phyloP scores from a whole-genome alignment of 2,888 invertebrate genomes.

The Phrixothrix hirtus region DNA sequence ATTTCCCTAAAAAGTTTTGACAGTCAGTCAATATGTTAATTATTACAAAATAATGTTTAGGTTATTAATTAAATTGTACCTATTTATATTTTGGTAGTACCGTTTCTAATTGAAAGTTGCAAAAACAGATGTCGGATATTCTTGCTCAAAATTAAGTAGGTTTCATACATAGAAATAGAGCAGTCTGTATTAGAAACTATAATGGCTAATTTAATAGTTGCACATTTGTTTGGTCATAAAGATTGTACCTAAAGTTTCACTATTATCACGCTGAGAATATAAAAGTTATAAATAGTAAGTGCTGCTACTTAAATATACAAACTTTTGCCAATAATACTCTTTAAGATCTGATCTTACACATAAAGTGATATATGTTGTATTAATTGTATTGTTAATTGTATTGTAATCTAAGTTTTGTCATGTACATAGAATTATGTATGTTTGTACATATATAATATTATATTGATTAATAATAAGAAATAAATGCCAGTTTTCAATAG shows the following conservation, averaged over 20 bases:
- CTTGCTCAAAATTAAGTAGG: slow-evolving; percentile 26
- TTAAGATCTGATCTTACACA: slow-evolving; percentile 32
- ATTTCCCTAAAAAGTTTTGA: no score
- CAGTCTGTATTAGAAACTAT: slow-evolving; percentile 9
- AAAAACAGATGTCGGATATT: no score
- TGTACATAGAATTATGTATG: slow-evolving; percentile 58
- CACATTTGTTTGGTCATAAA: slow-evolving; percentile 16
- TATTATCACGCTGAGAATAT: slow-evolving; percentile 19
- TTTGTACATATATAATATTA: slow-evolving; percentile 58
- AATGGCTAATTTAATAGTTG: slow-evolving; percentile 10
- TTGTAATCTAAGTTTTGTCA: slow-evolving; percentile 49
- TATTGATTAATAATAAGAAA: slow-evolving; percentile 54
- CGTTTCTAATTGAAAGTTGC: no score
- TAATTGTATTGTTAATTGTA: slow-evolving; percentile 44
- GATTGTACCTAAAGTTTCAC: slow-evolving; percentile 18
- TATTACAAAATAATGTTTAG: no score
- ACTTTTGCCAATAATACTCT: slow-evolving; percentile 31
- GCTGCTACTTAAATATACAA: slow-evolving; percentile 28
- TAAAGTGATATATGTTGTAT: slow-evolving; percentile 34
- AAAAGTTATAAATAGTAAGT: slow-evolving; percentile 22
- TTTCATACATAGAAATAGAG: slow-evolving; percentile 8
- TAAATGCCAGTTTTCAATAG: slow-evolving; percentile 57
- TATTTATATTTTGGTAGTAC: no score
- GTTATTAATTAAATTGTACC: no score
- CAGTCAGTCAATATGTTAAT: no score